Evolutionary conservation across 1,140 invertebrate genomes (phyloP), one percentile per base, ranked within the genome.

Genomic region (Portunus trituberculatus): DNA sequence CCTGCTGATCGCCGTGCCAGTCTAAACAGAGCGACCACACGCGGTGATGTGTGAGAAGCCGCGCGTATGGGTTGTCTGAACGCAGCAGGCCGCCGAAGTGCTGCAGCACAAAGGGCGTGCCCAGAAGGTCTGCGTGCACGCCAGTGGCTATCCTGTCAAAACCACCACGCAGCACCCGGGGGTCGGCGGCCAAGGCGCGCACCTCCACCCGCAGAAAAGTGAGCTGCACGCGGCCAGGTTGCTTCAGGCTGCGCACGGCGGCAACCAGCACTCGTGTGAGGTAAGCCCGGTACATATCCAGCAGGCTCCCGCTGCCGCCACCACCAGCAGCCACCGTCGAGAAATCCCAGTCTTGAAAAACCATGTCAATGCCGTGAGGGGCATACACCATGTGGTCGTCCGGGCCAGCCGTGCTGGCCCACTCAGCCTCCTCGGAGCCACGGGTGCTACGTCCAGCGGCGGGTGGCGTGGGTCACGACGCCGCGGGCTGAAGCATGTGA

Each of bases 361-460:
- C 82, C 67, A 95, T 93, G 59, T 95, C 95, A 52, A 95, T 95
- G n/a, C 95, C 95, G 84, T 95, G 95, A 48, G 95, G 95, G 12
- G 95, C 95, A 28, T 95, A 95, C 4, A 95, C 45, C 95, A 95
- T 95, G 67, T 95, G 92, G n/a, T 95, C 95, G 0, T 95, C 95
- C 0, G 46, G 20, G 1, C 52, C 32, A 20, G 90, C 95, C 20
- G 84, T 91, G 20, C 89, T 90, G 10, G 90, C 76, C 95, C 95
- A 95, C n/a, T 95, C 95, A 20, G 84, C 92, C 92, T 95, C 95
- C 46, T 93, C 92, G 6, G 87, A 83, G 86, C 95, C 89, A 45
- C 91, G n/a, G 95, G 95, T 20, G 31, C 82, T 86, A 93, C 95
- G 88, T 95, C 95, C 76, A 89, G 87, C 29, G 93, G 90, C 67